Conservation (phyloP, 2,797 vertebrate genomes). For the Alcedo atthis region DNA sequence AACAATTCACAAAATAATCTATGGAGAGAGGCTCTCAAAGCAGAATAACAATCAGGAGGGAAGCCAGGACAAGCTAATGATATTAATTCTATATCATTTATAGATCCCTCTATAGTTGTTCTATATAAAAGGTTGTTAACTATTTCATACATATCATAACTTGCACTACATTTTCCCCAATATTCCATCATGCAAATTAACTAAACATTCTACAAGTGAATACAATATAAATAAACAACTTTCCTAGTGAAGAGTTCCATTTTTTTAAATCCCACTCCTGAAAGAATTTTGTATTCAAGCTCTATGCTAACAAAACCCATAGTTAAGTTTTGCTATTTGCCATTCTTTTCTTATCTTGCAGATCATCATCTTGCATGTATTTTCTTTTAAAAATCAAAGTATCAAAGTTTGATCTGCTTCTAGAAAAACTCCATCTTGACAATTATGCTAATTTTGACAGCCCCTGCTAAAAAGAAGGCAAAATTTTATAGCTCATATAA, state of each 20-base stretch:
- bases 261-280: not conserved
- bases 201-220: not conserved
- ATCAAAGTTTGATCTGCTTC: not conserved
- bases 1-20: not conserved
- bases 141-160: not conserved
- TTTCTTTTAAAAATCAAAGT: not conserved
- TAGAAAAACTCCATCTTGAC: not conserved
- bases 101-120: not conserved
- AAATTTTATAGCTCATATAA: not conserved
- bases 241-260: not conserved
- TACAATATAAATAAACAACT: not conserved
- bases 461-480: not conserved
- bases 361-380: not conserved
- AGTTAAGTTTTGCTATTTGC: not conserved
- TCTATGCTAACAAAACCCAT: not conserved
- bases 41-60: not conserved
- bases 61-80: not conserved
- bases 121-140: not conserved
- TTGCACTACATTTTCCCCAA: not conserved
- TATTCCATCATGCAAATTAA: not conserved
- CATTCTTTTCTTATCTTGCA: not conserved
- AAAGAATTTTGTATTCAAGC: not conserved
- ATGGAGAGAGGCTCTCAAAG: not conserved
- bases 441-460: not conserved
- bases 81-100: not conserved